Evolutionary conservation across 2,797 vertebrate genomes (phyloP).

Genomic region (Chaetodon trifasciatus): DNA sequence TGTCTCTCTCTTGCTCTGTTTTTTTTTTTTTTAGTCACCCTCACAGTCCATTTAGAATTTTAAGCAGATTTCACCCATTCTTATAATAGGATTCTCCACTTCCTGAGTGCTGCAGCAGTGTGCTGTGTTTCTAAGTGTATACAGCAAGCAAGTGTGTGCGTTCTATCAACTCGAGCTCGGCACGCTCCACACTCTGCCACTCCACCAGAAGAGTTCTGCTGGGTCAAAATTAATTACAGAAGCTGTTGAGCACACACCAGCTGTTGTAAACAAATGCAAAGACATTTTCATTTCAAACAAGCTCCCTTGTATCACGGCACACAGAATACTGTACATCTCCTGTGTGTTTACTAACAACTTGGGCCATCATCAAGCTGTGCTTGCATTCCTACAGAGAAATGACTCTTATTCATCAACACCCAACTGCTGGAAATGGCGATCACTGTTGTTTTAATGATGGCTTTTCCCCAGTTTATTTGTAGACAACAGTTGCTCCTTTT

Average conservation of each 20-base stretch:
- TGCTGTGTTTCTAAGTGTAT: constrained; percentile 50
- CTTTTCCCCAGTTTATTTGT: constrained; percentile 43
- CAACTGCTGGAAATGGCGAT: constrained; percentile 51
- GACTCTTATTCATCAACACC: constrained; percentile 56
- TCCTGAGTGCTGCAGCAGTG: constrained; percentile 35
- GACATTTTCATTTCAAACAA: constrained; percentile 84
- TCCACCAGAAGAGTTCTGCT: constrained; percentile 75
- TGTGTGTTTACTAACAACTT: constrained; percentile 73
- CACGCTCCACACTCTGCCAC: constrained; percentile 62
- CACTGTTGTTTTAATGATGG: constrained; percentile 57
- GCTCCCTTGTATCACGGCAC: constrained; percentile 60
- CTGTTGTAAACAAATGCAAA: constrained; percentile 86
- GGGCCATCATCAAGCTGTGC: constrained; percentile 66
- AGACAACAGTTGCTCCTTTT: constrained; percentile 27
- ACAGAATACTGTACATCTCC: constrained; percentile 71
- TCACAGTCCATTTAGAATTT: constrained; percentile 72
- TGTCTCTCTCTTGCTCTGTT: constrained; percentile 10
- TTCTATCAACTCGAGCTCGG: constrained; percentile 62
- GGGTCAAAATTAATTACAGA: constrained; percentile 87
- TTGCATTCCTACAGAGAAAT: constrained; percentile 57
- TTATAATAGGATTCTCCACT: constrained; percentile 67
- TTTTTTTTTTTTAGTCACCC: constrained; percentile 12
- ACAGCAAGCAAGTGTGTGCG: constrained; percentile 48
- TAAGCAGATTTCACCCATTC: constrained; percentile 73
- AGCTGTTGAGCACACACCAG: constrained; percentile 84